Conservation (phyloP, 1,140 invertebrate species). For the Prorops nasuta region DNA sequence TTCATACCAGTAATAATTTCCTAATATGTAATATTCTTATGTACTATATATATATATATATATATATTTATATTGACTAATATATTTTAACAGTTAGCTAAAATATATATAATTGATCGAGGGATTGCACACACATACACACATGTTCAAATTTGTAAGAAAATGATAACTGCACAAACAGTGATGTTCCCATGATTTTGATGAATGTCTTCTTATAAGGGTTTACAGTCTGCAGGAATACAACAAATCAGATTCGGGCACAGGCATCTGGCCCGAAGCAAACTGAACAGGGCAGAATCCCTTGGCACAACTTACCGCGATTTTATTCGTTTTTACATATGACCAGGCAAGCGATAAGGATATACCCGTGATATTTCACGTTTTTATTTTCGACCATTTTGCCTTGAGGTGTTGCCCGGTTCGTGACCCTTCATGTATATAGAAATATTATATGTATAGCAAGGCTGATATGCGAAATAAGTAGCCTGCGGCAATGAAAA, state of each 20-base stretch:
- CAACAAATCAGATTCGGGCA: constrained; percentile 21
- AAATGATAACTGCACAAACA: too few relatives aligned
- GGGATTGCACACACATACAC: too few relatives aligned
- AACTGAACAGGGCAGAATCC: constrained; percentile 28
- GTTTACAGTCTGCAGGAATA: constrained; percentile 16
- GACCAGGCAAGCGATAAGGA: constrained; percentile 41
- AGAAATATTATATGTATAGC: constrained; percentile 27
- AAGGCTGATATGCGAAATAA: constrained; percentile 41
- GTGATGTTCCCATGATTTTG: too few relatives aligned
- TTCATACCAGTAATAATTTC: too few relatives aligned
- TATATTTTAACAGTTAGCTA: too few relatives aligned
- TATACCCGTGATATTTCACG: constrained; percentile 43
- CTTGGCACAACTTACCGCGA: constrained; percentile 43
- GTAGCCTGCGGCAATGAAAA: constrained; percentile 33
- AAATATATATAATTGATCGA: too few relatives aligned
- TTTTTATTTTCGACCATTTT: constrained; percentile 42
- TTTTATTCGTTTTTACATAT: constrained; percentile 53
- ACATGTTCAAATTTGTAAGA: too few relatives aligned
- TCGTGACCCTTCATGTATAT: constrained; percentile 18
- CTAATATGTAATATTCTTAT: too few relatives aligned
- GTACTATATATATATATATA: too few relatives aligned
- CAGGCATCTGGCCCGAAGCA: constrained; percentile 31
- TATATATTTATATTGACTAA: too few relatives aligned
- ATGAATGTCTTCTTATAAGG: too few relatives aligned
- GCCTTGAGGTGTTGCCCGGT: constrained; percentile 46